These are phyloP conservation scores for Hylia prasina DNA, from an alignment of 2,113 vertebrate genomes.

Conservation along the genomic window DNA sequence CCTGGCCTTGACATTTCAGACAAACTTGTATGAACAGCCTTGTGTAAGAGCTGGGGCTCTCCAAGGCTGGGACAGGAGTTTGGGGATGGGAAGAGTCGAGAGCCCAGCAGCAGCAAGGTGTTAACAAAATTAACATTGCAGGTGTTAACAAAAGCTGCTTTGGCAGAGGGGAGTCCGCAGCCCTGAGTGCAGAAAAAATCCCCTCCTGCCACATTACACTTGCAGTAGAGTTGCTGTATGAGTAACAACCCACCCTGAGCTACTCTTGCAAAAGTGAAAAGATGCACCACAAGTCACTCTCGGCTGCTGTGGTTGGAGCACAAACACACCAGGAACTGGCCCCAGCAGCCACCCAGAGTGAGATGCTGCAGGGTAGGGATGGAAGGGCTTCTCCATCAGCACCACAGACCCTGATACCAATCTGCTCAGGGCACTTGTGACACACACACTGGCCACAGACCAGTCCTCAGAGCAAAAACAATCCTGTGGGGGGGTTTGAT, in stretches of 20 bases:
- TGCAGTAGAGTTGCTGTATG: neutral
- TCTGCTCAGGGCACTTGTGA: neutral
- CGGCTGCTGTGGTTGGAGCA: accelerated
- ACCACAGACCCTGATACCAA: accelerated
- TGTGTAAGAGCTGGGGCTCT: neutral
- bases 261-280: accelerated
- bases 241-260: neutral
- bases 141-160: neutral
- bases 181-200: neutral
- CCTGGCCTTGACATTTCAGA: neutral
- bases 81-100: accelerated
- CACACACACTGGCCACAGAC: accelerated
- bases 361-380: neutral
- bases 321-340: accelerated
- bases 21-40: neutral
- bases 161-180: neutral
- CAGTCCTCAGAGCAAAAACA: neutral
- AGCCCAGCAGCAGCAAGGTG: neutral
- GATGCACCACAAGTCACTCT: accelerated
- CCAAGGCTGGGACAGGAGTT: accelerated
- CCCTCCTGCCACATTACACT: neutral
- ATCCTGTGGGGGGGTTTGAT: accelerated
- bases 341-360: neutral
- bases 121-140: neutral
- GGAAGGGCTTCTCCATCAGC: neutral